A percentile compares a stretch with the other conserved stretches of the same genome.
phyloP scores from a whole-genome alignment of 2,797 vertebrate genomes.

The Pelochelys cantorii region DNA sequence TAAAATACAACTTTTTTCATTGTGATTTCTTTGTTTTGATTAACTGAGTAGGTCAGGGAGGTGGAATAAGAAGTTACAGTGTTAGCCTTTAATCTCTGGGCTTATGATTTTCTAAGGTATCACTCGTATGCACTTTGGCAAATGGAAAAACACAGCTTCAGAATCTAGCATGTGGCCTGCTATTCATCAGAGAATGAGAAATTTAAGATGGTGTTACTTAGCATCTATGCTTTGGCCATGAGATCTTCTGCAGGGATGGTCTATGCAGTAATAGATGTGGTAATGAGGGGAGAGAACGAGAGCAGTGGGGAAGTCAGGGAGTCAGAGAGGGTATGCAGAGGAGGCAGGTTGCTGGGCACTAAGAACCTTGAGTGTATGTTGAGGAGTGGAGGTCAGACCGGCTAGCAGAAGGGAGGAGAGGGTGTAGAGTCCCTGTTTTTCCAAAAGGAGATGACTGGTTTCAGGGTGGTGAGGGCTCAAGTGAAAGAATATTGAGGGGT shows the following conservation, averaged over 20 bases:
- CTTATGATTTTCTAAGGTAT: background rate
- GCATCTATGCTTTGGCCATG: fast-evolving
- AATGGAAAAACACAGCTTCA: constrained; percentile 50
- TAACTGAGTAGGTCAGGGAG: fast-evolving
- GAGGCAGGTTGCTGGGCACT: background rate
- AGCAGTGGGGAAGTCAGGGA: background rate
- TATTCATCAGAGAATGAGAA: background rate
- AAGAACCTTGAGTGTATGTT: background rate
- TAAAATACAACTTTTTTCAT: background rate
- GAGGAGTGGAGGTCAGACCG: background rate
- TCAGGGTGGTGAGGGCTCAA: background rate
- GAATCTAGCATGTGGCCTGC: background rate
- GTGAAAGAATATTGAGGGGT: background rate
- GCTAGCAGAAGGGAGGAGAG: background rate
- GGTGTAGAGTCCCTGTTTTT: background rate
- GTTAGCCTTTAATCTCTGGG: fast-evolving
- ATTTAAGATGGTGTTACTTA: background rate
- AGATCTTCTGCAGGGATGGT: background rate
- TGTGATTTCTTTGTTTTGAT: background rate
- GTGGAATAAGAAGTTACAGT: background rate
- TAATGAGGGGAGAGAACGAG: background rate
- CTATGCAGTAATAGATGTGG: background rate
- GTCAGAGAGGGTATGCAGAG: background rate
- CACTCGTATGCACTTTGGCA: background rate
- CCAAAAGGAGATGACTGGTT: fast-evolving